Evolutionary conservation across 2,113 vertebrate genomes (phyloP).

Genomic region (Xiphophorus hellerii): DNA sequence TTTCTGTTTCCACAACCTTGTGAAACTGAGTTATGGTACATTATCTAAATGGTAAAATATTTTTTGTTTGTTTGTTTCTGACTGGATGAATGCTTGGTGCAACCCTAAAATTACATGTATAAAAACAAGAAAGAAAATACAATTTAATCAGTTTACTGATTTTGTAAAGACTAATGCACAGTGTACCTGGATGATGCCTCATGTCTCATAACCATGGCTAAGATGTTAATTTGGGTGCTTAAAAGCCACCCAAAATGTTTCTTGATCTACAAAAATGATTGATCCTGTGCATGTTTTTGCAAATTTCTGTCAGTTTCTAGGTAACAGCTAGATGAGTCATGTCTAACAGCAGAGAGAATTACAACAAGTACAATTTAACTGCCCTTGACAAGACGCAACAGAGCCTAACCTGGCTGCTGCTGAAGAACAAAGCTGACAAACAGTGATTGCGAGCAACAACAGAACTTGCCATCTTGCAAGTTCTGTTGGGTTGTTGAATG

Average conservation of each 20-base stretch:
- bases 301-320: slow-evolving; percentile 5
- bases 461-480: neutral
- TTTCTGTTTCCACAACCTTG: too few relatives aligned
- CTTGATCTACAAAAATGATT: neutral
- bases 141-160: neutral
- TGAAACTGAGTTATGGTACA: too few relatives aligned
- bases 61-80: too few relatives aligned
- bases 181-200: neutral
- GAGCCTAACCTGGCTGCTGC: slow-evolving; percentile 27
- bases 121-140: too few relatives aligned
- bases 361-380: slow-evolving; percentile 14
- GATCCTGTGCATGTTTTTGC: neutral
- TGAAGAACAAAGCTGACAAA: slow-evolving; percentile 14
- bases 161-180: neutral
- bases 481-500: neutral
- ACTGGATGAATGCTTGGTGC: too few relatives aligned
- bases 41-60: too few relatives aligned
- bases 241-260: neutral
- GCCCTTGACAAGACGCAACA: slow-evolving; percentile 28
- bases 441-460: neutral
- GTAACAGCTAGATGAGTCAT: slow-evolving; percentile 38
- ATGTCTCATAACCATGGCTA: neutral
- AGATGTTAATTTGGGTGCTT: neutral
- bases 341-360: slow-evolving; percentile 30
- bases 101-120: too few relatives aligned